Evolutionary conservation across 2,113 vertebrate species (phyloP).

Genomic region (Calidris pugnax): DNA sequence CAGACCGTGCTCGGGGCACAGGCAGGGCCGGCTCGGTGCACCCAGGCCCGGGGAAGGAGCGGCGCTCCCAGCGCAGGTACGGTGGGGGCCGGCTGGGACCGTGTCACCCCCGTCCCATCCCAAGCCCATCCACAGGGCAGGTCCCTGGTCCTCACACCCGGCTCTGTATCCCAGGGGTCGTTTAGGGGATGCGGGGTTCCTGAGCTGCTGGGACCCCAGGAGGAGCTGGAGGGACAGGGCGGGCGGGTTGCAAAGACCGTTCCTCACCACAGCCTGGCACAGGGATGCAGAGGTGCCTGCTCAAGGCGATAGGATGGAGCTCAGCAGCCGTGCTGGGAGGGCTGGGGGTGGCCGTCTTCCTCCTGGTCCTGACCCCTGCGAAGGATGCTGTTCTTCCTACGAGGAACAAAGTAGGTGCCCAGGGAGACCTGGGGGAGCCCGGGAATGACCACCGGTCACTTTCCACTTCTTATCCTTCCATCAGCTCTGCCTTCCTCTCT

Average conservation of each 20-base stretch:
- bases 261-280: neutral
- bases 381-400: neutral
- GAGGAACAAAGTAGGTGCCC: slow-evolving; percentile 44
- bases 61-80: neutral
- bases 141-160: accelerated
- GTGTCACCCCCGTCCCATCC: neutral
- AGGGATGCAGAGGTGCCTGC: neutral
- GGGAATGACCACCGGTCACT: neutral
- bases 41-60: accelerated
- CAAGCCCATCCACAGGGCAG: no score
- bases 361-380: slow-evolving; percentile 31
- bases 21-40: neutral
- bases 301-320: neutral
- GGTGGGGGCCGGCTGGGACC: accelerated
- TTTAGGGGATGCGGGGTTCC: neutral
- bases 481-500: neutral
- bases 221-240: no score
- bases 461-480: neutral
- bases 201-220: neutral
- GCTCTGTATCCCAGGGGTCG: neutral
- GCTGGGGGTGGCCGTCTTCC: slow-evolving; percentile 1
- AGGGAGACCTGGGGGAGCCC: neutral
- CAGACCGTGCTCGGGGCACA: neutral
- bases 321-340: neutral
- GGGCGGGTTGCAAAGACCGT: accelerated